Evolutionary conservation across 2,888 invertebrate species (phyloP).

Genomic region (Bruchidius siliquastri): DNA sequence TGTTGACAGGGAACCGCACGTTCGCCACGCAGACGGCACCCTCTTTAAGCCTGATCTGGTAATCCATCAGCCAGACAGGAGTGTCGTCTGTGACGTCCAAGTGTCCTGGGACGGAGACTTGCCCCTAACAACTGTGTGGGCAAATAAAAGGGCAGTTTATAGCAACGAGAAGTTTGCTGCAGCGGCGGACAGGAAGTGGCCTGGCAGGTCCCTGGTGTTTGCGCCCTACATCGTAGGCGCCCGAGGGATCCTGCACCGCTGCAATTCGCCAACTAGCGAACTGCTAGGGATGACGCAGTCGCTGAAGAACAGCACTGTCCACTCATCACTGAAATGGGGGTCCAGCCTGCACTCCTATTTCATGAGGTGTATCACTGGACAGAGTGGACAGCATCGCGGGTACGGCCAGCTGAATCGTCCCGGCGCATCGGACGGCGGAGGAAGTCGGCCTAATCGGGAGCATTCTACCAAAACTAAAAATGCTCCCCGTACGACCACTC

Average conservation of each 20-base stretch:
- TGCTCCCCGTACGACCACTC: no score
- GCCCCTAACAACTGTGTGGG: background rate
- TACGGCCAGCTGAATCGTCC: no score
- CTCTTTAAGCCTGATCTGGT: conserved; percentile 22
- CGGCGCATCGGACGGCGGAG: no score
- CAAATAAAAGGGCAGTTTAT: background rate
- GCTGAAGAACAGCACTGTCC: background rate
- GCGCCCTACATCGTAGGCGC: background rate
- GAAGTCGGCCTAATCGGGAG: no score
- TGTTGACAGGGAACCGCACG: conserved; percentile 20
- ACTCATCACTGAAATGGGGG: background rate
- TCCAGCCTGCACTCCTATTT: background rate
- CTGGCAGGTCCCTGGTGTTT: background rate
- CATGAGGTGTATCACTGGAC: background rate
- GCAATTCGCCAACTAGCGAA: background rate
- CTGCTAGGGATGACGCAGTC: background rate
- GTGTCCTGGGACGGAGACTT: background rate
- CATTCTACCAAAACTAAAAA: no score
- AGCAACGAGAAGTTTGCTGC: background rate
- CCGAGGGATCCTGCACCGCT: background rate
- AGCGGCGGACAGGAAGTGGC: background rate
- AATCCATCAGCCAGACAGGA: background rate
- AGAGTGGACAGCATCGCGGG: background rate
- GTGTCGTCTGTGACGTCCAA: background rate
- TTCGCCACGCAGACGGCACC: conserved; percentile 18